phyloP scores from a whole-genome alignment of 2,888 invertebrate genomes.

The Phania funesta region DNA sequence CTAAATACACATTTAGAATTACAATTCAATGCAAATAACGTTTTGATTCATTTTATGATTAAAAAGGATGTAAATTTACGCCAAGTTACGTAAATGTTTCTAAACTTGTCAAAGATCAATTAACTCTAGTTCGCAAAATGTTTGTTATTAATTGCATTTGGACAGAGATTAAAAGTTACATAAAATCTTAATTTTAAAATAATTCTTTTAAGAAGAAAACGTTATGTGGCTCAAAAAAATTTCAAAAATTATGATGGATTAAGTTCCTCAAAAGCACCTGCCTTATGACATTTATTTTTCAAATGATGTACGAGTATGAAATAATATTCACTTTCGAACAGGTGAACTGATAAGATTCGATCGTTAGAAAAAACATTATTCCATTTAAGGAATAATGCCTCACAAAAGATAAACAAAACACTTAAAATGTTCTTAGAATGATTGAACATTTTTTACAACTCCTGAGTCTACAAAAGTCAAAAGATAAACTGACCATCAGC shows the following conservation, averaged over 20 bases:
- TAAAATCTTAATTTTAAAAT: no score
- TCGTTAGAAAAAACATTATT: conserved; percentile 29
- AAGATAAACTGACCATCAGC: neutral
- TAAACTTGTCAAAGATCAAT: no score
- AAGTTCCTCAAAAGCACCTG: conserved; percentile 5
- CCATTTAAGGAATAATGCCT: conserved; percentile 11
- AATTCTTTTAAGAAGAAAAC: no score
- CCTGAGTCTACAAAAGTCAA: neutral
- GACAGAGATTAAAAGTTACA: no score
- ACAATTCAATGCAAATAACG: no score
- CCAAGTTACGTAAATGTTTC: no score
- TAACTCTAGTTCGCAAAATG: no score
- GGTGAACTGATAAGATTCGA: conserved; percentile 62
- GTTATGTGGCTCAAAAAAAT: conserved; percentile 7
- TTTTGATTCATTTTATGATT: no score
- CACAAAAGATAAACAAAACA: conserved; percentile 6
- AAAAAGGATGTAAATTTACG: no score
- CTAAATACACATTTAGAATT: no score
- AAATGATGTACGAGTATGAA: neutral
- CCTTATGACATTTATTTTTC: neutral
- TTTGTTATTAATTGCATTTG: no score
- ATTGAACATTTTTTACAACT: conserved; percentile 33
- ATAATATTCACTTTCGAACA: conserved; percentile 26
- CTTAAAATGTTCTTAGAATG: conserved; percentile 49
- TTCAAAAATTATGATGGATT: conserved; percentile 49